Percentiles rank a stretch among this genome's conserved stretches.
Evolutionary conservation across 2,888 invertebrate species (phyloP).

Genomic region (Hypolimnas misippus): DNA sequence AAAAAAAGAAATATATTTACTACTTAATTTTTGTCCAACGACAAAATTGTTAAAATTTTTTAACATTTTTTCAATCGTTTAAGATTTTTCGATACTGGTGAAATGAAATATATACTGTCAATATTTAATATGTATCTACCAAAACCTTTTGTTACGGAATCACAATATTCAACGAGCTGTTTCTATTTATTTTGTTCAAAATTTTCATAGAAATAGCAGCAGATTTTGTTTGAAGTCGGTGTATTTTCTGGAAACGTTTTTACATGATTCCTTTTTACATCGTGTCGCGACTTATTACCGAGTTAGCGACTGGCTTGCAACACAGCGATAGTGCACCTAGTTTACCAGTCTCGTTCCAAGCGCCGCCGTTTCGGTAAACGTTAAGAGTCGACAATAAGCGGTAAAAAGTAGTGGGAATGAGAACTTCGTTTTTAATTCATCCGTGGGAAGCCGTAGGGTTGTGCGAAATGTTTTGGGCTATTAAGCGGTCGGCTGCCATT

Average conservation of each 20-base stretch:
- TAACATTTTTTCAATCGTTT: no score
- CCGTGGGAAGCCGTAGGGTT: conserved; percentile 60
- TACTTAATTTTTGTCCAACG: no score
- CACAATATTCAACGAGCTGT: neutral
- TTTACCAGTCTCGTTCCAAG: conserved; percentile 21
- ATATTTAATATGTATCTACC: no score
- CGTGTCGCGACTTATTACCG: conserved; percentile 30
- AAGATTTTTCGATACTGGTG: no score
- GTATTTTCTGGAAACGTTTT: conserved; percentile 32
- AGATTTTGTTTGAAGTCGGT: conserved; percentile 16
- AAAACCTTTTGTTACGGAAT: neutral
- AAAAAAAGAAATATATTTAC: no score
- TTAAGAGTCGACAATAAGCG: conserved; percentile 41
- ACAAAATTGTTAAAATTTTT: no score
- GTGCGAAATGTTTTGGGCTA: conserved; percentile 64
- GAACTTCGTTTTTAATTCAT: conserved; percentile 76
- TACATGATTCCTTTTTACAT: conserved; percentile 37
- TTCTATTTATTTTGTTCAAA: conserved; percentile 21
- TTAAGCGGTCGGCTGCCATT: conserved; percentile 70
- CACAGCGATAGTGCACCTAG: conserved; percentile 25
- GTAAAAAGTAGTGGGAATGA: conserved; percentile 39
- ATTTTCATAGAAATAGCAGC: conserved; percentile 19
- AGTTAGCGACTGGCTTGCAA: conserved; percentile 21
- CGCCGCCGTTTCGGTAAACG: conserved; percentile 25
- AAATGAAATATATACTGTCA: no score